These are phyloP conservation scores for Puffinus mauretanicus DNA, from an alignment of 2,113 vertebrate genomes.

Conservation along the genomic window DNA sequence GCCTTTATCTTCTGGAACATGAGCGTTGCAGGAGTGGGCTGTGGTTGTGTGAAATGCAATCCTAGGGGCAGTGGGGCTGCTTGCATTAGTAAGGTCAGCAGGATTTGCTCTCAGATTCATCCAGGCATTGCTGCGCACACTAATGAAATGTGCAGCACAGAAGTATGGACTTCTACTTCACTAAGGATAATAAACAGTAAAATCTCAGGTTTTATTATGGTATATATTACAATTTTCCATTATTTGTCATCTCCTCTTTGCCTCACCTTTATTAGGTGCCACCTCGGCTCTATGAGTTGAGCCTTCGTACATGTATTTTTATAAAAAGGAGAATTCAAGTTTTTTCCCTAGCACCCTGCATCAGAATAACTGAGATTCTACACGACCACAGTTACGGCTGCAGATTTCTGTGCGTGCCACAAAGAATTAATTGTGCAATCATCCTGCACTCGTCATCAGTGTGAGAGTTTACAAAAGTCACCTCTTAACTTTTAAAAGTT, in stretches of 20 bases:
- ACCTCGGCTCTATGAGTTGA: background rate
- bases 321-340: slow-evolving; percentile 37
- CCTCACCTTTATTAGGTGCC: slow-evolving; percentile 53
- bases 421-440: slow-evolving; percentile 67
- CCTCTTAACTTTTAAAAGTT: slow-evolving; percentile 64
- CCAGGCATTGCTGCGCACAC: slow-evolving; percentile 23
- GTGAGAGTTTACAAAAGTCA: slow-evolving; percentile 48
- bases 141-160: slow-evolving; percentile 53
- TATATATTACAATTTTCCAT: slow-evolving; percentile 49
- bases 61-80: background rate
- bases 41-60: slow-evolving; percentile 41
- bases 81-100: slow-evolving; percentile 38
- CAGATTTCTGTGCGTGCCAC: slow-evolving; percentile 12
- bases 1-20: slow-evolving; percentile 54
- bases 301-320: background rate
- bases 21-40: slow-evolving; percentile 19
- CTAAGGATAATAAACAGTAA: slow-evolving; percentile 63
- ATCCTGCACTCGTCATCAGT: slow-evolving; percentile 45
- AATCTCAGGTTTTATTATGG: slow-evolving; percentile 46
- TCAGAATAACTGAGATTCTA: slow-evolving; percentile 35
- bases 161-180: slow-evolving; percentile 15
- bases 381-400: background rate
- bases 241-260: slow-evolving; percentile 56
- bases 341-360: background rate
- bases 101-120: slow-evolving; percentile 47